Evolutionary conservation across 2,888 invertebrate genomes (phyloP).

Genomic region (Monoplex corrugatus): DNA sequence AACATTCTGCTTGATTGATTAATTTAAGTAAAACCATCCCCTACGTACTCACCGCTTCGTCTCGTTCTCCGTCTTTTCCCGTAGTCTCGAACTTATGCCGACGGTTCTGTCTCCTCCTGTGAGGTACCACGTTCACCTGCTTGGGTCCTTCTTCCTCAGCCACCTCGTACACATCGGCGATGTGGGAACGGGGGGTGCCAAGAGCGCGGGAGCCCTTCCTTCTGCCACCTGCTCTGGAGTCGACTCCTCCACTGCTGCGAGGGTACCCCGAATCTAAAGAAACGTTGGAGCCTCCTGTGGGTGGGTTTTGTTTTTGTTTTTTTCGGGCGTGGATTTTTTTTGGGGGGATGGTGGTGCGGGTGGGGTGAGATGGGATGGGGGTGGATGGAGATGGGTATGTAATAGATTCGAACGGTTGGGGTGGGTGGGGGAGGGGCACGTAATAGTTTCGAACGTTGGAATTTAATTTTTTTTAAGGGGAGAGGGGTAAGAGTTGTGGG

Average conservation of each 20-base stretch:
- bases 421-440: background rate
- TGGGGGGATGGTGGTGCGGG: background rate
- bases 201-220: background rate
- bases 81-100: background rate
- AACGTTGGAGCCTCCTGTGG: conserved; percentile 35
- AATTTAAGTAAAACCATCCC: too few species aligned
- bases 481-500: background rate
- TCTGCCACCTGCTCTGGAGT: background rate
- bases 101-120: background rate
- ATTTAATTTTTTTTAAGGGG: too few species aligned
- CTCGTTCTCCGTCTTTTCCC: background rate
- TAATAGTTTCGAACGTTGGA: background rate
- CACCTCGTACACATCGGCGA: conserved; percentile 19
- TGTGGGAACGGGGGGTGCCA: conserved; percentile 9
- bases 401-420: background rate
- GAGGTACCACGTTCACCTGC: background rate
- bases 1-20: too few species aligned
- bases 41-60: background rate
- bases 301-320: background rate
- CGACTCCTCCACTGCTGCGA: background rate
- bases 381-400: background rate
- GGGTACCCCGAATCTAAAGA: conserved; percentile 43
- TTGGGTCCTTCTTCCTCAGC: conserved; percentile 33
- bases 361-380: background rate
- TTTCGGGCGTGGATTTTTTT: background rate